phyloP scores from a whole-genome alignment of 1,140 invertebrate genomes.

The Telenomus remus region DNA sequence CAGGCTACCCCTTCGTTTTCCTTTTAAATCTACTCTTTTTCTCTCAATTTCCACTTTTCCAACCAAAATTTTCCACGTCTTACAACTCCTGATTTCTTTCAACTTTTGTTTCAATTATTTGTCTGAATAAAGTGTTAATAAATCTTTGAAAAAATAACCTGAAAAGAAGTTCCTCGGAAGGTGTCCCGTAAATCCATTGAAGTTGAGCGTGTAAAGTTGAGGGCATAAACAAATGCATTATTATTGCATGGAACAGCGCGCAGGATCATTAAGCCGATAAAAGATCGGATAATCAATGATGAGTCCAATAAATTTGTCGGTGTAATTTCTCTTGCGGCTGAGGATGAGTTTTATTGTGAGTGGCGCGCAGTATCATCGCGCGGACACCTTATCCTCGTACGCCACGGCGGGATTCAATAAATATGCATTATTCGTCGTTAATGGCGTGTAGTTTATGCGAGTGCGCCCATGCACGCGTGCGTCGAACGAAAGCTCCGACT shows the following conservation, averaged over 20 bases:
- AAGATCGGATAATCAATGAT: slow-evolving; percentile 45
- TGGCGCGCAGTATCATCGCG: slow-evolving; percentile 7
- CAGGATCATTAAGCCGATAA: slow-evolving; percentile 33
- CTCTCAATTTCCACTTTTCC: slow-evolving; percentile 24
- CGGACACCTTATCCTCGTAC: slow-evolving; percentile 28
- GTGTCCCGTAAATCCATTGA: background rate
- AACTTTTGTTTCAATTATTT: too few species aligned
- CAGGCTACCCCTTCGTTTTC: slow-evolving; percentile 27
- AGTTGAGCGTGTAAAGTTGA: background rate
- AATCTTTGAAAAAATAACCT: too few species aligned
- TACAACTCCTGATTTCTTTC: too few species aligned
- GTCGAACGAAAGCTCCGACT: slow-evolving; percentile 51
- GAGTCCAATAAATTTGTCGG: slow-evolving; percentile 34
- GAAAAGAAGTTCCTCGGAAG: too few species aligned
- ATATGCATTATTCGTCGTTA: slow-evolving; percentile 49
- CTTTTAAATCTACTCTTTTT: slow-evolving; percentile 1
- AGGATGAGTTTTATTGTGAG: slow-evolving; percentile 38
- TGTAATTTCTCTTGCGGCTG: slow-evolving; percentile 25
- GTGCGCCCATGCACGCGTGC: slow-evolving; percentile 48
- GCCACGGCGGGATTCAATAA: slow-evolving; percentile 44
- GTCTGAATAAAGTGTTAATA: too few species aligned
- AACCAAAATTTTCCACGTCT: background rate
- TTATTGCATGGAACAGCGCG: slow-evolving; percentile 26
- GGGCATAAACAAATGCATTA: slow-evolving; percentile 38
- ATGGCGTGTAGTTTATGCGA: slow-evolving; percentile 48